phyloP scores from a whole-genome alignment of 2,888 invertebrate species.

The Campopleginae sp. region DNA sequence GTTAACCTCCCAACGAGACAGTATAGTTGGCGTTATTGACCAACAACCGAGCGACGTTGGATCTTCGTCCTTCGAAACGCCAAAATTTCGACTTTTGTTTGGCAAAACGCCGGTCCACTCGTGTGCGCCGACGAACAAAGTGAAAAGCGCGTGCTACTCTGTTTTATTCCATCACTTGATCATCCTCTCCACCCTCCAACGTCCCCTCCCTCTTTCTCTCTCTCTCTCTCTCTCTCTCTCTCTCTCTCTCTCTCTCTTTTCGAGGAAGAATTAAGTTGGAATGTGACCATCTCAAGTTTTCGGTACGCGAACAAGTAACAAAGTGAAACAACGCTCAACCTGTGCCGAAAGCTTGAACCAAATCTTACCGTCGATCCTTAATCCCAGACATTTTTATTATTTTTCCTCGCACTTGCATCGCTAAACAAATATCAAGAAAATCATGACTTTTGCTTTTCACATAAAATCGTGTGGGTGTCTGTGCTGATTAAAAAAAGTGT shows the following conservation, averaged over 20 bases:
- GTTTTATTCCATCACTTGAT: neutral
- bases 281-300: neutral
- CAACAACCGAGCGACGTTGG: neutral
- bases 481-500: conserved; percentile 2
- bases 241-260: too few species aligned
- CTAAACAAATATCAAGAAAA: neutral
- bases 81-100: neutral
- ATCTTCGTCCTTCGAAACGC: neutral
- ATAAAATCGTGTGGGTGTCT: neutral
- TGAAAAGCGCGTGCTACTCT: neutral
- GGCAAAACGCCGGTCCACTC: conserved; percentile 8
- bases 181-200: neutral
- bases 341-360: neutral
- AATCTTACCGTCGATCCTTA: neutral
- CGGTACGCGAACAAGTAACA: neutral
- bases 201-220: neutral
- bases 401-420: too few species aligned
- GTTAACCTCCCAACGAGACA: neutral
- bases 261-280: too few species aligned
- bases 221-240: neutral
- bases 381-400: neutral
- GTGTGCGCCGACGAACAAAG: neutral
- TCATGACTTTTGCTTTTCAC: neutral
- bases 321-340: neutral
- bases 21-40: neutral